Evolutionary conservation across 2,888 invertebrate species (phyloP), one percentile per base, ranked within the genome.

Genomic region (Homarus gammarus): DNA sequence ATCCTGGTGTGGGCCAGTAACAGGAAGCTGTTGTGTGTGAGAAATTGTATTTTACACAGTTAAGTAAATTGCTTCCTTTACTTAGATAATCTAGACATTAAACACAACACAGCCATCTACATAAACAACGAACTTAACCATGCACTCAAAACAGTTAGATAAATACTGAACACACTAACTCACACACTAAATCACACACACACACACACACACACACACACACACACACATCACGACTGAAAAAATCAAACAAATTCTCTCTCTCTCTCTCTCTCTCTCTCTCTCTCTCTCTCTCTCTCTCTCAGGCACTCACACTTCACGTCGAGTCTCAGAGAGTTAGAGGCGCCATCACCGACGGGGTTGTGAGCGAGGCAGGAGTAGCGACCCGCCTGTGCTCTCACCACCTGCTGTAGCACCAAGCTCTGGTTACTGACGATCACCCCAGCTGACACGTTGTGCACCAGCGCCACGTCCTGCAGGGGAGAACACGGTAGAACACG

Each of bases 371-470:
- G 49, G 51, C 83, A 83, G 1, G 83, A 72, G 83, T 83, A 83
- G 3, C 22, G 70, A 1, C 83, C 83, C 3, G 83, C 83, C 36
- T 72, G 83, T 0, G 31, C n/a, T 8, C 83, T n/a, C n/a, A 51
- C 12, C 70, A 83, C 72, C 33, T 22, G 15, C 51, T 83, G 83
- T 1, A 83, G n/a, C 49, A 83, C 83, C 6, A 83, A 49, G 0
- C 40, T 70, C 83, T 83, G 83, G 51, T 83, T 83, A 31, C 83
- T 83, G 40, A 64, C 33, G 70, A 83, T 83, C 68, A 83, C 44
- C 33, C 83, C 83, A 15, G 70, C 83, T 8, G 83, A 70, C n/a
- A 83, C 83, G 72, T 83, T 72, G 22, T 83, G 83, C 3, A 31
- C 49, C 18, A 82, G 56, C 5, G 56, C 40, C 0, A 36, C 44